phyloP scores from a whole-genome alignment of 2,888 invertebrate genomes.

The Timandra comae region DNA sequence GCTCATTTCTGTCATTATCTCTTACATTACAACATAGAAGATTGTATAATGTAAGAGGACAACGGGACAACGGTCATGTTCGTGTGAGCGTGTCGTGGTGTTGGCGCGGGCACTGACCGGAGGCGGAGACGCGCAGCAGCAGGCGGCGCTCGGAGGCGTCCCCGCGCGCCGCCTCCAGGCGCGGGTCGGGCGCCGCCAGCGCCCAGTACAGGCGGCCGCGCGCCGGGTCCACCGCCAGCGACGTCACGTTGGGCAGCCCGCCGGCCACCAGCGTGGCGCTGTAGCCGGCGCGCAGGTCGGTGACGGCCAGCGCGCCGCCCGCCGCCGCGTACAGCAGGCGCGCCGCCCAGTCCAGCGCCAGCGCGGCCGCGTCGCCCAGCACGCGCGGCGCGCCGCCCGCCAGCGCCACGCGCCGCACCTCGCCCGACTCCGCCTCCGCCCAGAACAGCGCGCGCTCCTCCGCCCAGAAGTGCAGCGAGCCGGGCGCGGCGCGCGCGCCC shows the following conservation, averaged over 20 bases:
- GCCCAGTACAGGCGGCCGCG: constrained; percentile 78
- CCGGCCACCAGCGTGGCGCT: constrained; percentile 80
- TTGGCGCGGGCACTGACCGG: constrained; percentile 33
- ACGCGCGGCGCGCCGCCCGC: constrained; percentile 76
- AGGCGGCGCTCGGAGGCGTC: constrained; percentile 76
- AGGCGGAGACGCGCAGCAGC: constrained; percentile 25
- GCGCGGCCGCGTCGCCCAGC: constrained; percentile 83
- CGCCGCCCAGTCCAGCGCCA: constrained; percentile 91
- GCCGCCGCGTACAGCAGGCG: constrained; percentile 84
- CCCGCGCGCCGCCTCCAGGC: constrained; percentile 79
- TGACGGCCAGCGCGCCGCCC: constrained; percentile 79
- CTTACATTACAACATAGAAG: too few relatives aligned
- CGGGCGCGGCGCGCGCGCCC: constrained; percentile 81
- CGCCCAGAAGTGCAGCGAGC: constrained; percentile 82
- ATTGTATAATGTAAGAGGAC: too few relatives aligned
- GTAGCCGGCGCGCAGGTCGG: constrained; percentile 82
- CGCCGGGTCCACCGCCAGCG: constrained; percentile 83
- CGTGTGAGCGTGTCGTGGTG: too few relatives aligned
- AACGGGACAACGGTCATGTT: too few relatives aligned
- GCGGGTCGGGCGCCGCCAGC: constrained; percentile 50
- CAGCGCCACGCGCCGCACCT: constrained; percentile 66
- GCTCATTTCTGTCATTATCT: too few relatives aligned
- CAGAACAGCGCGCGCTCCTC: constrained; percentile 80
- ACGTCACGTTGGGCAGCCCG: constrained; percentile 78
- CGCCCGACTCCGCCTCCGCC: constrained; percentile 69